Evolutionary conservation across 2,113 vertebrate genomes (phyloP), one percentile per base, ranked within the genome.

Genomic region (Pleuronectes platessa): DNA sequence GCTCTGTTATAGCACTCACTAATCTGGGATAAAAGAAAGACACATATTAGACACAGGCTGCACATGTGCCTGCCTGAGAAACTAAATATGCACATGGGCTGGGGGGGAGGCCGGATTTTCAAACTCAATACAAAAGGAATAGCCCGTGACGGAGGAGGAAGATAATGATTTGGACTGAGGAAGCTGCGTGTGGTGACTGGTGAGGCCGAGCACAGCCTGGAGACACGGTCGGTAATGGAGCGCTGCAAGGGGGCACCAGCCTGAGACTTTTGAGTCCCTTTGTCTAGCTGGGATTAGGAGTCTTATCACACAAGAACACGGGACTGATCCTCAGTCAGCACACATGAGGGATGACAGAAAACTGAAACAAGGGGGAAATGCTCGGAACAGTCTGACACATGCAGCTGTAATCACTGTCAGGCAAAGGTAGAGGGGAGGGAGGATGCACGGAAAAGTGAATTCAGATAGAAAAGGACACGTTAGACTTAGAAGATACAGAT

Each of bases 221-320:
- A 65, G 71, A 86, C 2, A 24, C 77, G 74, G 76, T 79, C 67
- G 31, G 82, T 82, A 68, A 89, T 82, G 67, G 74, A 88, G 81
- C 68, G 84, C 83, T 84, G 82, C 69, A 65, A 21, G 53, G 53
- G 86, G 79, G 73, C 76, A 84, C 56, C 77, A 85, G 84, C 81
- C 81, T 37, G 78, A 89, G 84, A 90, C 84, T 86, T 72, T 45
- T 81, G 84, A 86, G 77, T 66, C 78, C 64, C 74, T 85, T 92
- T 92, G 90, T 91, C 82, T 91, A 13, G 23, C 69, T 61, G 5
- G 86, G 88, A 90, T 92, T 90, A 86, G 40, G 61, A 86, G 78
- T 89, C 89, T 92, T 93, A 93, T 92, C 91, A 83, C 81, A 90
- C 49, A 1, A 80, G 78, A 92, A 90, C 92, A 93, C 68, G 72